Evolutionary conservation across 2,888 invertebrate species (phyloP).

Genomic region (Abrostola tripartita): DNA sequence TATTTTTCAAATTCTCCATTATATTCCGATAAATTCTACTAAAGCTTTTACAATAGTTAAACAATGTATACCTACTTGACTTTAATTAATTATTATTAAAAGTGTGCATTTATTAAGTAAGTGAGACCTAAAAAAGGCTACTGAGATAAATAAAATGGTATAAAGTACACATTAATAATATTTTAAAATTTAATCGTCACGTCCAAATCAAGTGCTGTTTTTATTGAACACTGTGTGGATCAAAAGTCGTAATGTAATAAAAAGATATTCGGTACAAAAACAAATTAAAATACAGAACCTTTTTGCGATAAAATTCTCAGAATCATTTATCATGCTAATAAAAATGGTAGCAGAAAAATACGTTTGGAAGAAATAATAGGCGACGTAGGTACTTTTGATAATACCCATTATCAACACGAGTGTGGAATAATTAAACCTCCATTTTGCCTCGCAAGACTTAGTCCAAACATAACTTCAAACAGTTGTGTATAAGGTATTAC

Average conservation of each 20-base stretch:
- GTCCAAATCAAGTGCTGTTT: too few species aligned
- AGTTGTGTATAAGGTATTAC: too few species aligned
- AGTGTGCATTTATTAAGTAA: too few species aligned
- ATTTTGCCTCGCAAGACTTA: slow-evolving; percentile 9
- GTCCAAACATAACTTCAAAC: background rate
- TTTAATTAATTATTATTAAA: too few species aligned
- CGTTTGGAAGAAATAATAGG: slow-evolving; percentile 18
- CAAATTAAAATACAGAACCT: slow-evolving; percentile 4
- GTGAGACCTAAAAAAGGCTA: too few species aligned
- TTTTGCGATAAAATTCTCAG: slow-evolving; percentile 17
- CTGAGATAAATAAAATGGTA: too few species aligned
- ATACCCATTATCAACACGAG: slow-evolving; percentile 21
- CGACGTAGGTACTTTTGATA: slow-evolving; percentile 21
- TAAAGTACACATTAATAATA: too few species aligned
- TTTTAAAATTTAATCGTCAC: too few species aligned
- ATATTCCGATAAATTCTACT: background rate
- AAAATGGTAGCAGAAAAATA: slow-evolving; percentile 21
- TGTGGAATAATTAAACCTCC: slow-evolving; percentile 33
- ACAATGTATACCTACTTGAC: too few species aligned
- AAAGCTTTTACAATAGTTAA: too few species aligned
- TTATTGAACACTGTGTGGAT: too few species aligned
- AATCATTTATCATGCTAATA: slow-evolving; percentile 24
- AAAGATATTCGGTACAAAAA: background rate
- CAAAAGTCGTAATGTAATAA: too few species aligned
- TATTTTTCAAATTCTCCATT: background rate